Conservation (phyloP, 2,888 invertebrate genomes). For the Drosophila peninsularis region DNA sequence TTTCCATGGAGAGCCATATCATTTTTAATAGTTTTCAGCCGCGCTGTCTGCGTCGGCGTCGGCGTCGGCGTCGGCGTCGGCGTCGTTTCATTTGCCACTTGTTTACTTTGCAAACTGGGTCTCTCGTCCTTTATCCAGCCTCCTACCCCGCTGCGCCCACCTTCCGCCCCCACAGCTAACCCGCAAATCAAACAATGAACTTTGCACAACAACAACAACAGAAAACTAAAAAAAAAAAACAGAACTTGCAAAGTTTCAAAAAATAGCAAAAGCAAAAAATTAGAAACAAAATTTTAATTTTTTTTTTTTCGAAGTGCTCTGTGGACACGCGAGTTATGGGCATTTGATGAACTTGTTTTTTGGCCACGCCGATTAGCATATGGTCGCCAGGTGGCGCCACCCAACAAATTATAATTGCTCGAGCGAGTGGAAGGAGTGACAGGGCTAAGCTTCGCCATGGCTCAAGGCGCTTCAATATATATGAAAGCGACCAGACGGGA, state of each 20-base stretch:
- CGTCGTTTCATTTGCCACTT: slow-evolving; percentile 74
- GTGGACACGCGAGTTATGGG: slow-evolving; percentile 37
- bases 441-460: not conserved
- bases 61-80: slow-evolving; percentile 21
- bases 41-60: slow-evolving; percentile 8
- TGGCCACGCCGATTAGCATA: slow-evolving; percentile 48
- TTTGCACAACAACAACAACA: slow-evolving; percentile 13
- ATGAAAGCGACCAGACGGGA: not conserved
- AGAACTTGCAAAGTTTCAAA: slow-evolving; percentile 35
- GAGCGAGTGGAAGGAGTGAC: not conserved
- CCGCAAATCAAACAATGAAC: slow-evolving; percentile 65
- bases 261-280: slow-evolving; percentile 11
- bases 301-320: slow-evolving; percentile 6
- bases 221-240: slow-evolving; percentile 2
- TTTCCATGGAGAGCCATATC: slow-evolving; percentile 48
- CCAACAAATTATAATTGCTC: slow-evolving; percentile 21
- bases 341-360: slow-evolving; percentile 49
- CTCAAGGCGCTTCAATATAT: not conserved
- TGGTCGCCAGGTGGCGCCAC: slow-evolving; percentile 52
- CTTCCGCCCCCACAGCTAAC: slow-evolving; percentile 6
- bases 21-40: slow-evolving; percentile 77
- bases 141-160: not conserved
- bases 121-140: slow-evolving; percentile 30
- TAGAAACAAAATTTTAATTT: slow-evolving; percentile 29
- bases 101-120: slow-evolving; percentile 77